These are phyloP conservation scores for Caerostris extrusa DNA, from an alignment of 1,140 invertebrate genomes.

Conservation along the genomic window DNA sequence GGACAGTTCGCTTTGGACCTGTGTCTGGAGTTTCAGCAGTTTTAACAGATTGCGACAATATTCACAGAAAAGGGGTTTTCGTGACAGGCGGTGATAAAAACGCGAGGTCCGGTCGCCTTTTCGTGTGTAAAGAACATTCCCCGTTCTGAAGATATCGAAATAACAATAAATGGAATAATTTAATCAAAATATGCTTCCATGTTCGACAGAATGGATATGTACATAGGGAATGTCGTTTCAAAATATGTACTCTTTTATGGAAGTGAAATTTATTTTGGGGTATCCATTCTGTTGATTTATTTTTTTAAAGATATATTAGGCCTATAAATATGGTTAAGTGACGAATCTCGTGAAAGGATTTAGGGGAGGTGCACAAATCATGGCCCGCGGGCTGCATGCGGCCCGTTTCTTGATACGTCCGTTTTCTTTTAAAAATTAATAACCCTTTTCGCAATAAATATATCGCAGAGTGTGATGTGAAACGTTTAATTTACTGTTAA, in stretches of 20 bases:
- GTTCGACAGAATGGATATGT: background rate
- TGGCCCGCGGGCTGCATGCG: no score
- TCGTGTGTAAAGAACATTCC: slow-evolving; percentile 40
- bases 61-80: background rate
- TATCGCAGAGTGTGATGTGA: no score
- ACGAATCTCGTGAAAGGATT: no score
- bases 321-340: no score
- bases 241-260: background rate
- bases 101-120: background rate
- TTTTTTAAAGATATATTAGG: background rate
- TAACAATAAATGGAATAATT: slow-evolving; percentile 68
- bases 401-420: no score
- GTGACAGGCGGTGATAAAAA: slow-evolving; percentile 44
- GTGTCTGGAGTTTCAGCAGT: background rate
- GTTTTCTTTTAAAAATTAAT: no score
- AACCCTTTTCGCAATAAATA: no score
- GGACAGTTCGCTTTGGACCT: background rate
- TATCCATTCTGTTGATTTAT: background rate
- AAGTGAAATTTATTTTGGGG: background rate
- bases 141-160: slow-evolving; percentile 31
- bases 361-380: no score
- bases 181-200: slow-evolving; percentile 35
- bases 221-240: background rate
- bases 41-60: slow-evolving; percentile 26
- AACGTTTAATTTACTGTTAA: no score